phyloP scores from a whole-genome alignment of 1,140 invertebrate species.

The Listronotus oregonensis region DNA sequence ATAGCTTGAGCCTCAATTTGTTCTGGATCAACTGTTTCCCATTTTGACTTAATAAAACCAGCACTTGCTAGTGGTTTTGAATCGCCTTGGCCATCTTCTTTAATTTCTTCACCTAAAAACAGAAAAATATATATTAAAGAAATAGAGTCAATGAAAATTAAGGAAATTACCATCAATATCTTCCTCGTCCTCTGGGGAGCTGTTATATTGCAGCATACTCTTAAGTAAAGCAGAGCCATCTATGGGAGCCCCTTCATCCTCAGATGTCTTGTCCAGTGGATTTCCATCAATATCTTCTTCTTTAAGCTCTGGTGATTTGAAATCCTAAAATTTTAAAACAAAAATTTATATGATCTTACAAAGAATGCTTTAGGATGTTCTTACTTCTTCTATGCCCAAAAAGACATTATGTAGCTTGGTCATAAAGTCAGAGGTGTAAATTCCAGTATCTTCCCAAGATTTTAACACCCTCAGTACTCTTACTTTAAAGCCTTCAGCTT shows the following conservation, averaged over 20 bases:
- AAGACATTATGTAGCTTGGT: slow-evolving; percentile 91
- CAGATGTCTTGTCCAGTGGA: slow-evolving; percentile 63
- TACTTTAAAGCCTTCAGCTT: slow-evolving; percentile 96
- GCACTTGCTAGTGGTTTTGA: slow-evolving; percentile 47
- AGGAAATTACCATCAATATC: slow-evolving; percentile 47
- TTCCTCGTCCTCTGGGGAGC: slow-evolving; percentile 44
- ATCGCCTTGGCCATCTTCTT: slow-evolving; percentile 51
- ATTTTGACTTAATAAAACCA: slow-evolving; percentile 87
- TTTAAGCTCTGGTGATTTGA: slow-evolving; percentile 30
- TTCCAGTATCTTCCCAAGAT: slow-evolving; percentile 95
- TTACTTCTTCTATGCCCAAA: slow-evolving; percentile 51
- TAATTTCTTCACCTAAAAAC: slow-evolving; percentile 46
- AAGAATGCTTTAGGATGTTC: not conserved
- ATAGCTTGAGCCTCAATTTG: slow-evolving; percentile 85
- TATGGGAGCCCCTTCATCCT: slow-evolving; percentile 74
- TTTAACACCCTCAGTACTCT: slow-evolving; percentile 92
- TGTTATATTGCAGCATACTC: slow-evolving; percentile 55
- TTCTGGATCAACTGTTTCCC: slow-evolving; percentile 93
- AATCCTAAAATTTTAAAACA: slow-evolving; percentile 18
- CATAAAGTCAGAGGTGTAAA: slow-evolving; percentile 95
- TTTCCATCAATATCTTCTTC: slow-evolving; percentile 66
- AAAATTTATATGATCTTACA: not conserved
- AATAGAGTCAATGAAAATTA: not conserved
- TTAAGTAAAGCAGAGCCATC: slow-evolving; percentile 81
- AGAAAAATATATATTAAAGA: not conserved